Evolutionary conservation across 1,140 invertebrate species (phyloP).

Genomic region (Drosophila busckii): DNA sequence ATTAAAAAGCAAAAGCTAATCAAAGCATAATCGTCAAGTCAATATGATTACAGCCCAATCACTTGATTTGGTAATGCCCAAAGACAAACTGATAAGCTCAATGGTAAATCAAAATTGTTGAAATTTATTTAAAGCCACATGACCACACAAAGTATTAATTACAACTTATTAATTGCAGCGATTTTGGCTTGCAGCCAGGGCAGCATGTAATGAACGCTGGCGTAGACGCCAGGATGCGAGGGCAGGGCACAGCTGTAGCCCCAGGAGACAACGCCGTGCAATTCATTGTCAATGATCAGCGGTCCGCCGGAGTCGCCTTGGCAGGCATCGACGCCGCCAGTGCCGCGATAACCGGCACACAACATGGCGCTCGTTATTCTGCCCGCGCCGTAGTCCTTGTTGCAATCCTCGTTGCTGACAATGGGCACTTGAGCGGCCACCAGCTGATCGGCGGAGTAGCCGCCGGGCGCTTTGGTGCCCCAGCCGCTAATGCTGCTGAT

Average conservation of each 20-base stretch:
- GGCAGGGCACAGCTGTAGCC: conserved; percentile 83
- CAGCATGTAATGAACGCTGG: conserved; percentile 80
- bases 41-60: conserved; percentile 12
- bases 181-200: conserved; percentile 75
- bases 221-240: conserved; percentile 84
- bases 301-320: conserved; percentile 80
- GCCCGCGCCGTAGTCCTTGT: conserved; percentile 38
- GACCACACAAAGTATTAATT: no score
- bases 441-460: conserved; percentile 35
- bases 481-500: conserved; percentile 77
- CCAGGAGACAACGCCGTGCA: conserved; percentile 84
- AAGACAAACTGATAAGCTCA: conserved; percentile 7
- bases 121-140: neutral
- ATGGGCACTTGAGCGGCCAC: conserved; percentile 60
- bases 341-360: conserved; percentile 80
- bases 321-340: conserved; percentile 80
- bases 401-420: conserved; percentile 47
- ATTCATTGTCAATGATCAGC: conserved; percentile 60
- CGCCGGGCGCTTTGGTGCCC: conserved; percentile 56
- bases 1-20: no score
- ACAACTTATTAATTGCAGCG: neutral
- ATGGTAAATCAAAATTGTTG: neutral
- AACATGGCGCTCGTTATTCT: conserved; percentile 80
- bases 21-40: conserved; percentile 5
- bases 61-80: conserved; percentile 2